Percentiles rank a stretch among this genome's conserved stretches.
Conservation (phyloP, 1,140 invertebrate genomes). For the Drosophila kurseongensis region DNA sequence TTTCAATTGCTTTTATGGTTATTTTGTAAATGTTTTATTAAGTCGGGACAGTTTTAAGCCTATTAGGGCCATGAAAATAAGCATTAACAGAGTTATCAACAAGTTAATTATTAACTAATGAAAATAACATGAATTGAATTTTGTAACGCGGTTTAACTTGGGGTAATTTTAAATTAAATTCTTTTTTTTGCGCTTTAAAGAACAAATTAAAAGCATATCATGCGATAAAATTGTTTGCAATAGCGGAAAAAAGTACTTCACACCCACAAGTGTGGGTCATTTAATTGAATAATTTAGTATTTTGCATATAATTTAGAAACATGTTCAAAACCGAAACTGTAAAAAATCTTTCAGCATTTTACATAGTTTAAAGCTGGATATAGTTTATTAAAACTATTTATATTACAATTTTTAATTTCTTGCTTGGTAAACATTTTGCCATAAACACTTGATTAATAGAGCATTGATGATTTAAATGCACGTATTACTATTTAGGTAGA, state of each 20-base stretch:
- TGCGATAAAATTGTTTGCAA: neutral
- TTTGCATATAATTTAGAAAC: constrained; percentile 1
- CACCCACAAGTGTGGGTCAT: neutral
- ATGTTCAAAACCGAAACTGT: neutral
- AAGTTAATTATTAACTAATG: constrained; percentile 3
- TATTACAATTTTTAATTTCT: neutral
- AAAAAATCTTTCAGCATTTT: neutral
- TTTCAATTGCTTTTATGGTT: neutral
- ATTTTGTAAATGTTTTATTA: neutral
- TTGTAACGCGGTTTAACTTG: neutral
- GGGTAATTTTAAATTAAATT: neutral
- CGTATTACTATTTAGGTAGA: too few species aligned
- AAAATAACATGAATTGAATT: neutral
- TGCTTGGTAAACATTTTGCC: neutral
- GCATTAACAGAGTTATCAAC: neutral
- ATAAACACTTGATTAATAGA: too few species aligned
- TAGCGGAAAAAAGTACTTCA: neutral
- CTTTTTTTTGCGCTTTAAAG: neutral
- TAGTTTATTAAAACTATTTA: too few species aligned
- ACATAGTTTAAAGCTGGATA: neutral
- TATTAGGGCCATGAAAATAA: neutral
- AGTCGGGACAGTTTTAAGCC: neutral
- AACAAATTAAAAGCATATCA: neutral
- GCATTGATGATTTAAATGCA: too few species aligned
- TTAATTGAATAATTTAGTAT: neutral